Evolutionary conservation across 2,888 invertebrate species (phyloP), one percentile per base, ranked within the genome.

Genomic region (Crossocerus cetratus): DNA sequence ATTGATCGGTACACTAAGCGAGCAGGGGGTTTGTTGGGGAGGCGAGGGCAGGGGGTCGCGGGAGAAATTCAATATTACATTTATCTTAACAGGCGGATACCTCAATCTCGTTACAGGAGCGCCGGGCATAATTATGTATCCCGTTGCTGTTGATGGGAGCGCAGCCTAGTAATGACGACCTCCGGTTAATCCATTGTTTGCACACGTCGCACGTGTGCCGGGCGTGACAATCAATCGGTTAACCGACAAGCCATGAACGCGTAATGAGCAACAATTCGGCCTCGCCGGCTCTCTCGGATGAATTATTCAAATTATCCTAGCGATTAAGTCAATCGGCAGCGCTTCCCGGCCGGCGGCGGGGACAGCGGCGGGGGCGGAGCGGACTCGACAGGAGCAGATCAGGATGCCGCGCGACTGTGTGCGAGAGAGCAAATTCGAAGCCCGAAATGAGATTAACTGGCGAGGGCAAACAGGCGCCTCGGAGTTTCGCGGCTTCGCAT

Each of bases 201-300:
- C 53, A 14, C 53, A 14, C 66, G 70, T 73, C 62, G 65, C 49
- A 64, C 65, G 68, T 62, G 65, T 44, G n/a, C 55, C 45, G 49
- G 57, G 64, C 65, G 56, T 74, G 67, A 76, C 76, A 77, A 77
- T 77, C 73, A 77, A 76, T 77, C 76, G 77, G 77, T 77, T 77
- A 77, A 77, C 77, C 77, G 74, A 73, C 66, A 63, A 69, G 63
- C 76, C 75, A 77, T 71, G 76, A 74, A 70, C 73, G 74, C 69
- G 76, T 76, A 77, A 77, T 62, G 77, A 77, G 76, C 76, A 76
- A 71, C 76, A 76, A 77, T 77, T 77, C 65, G 68, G 58, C 73
- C 73, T 74, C 32, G 61, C 45, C 76, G 56, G 32, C 57, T 54
- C 32, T 32, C 57, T 49, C 74, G 72, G 69, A 76, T 74, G 56